Base-by-base conservation (phyloP, 2,113 vertebrate genomes). In the Ifrita kowaldi region DNA sequence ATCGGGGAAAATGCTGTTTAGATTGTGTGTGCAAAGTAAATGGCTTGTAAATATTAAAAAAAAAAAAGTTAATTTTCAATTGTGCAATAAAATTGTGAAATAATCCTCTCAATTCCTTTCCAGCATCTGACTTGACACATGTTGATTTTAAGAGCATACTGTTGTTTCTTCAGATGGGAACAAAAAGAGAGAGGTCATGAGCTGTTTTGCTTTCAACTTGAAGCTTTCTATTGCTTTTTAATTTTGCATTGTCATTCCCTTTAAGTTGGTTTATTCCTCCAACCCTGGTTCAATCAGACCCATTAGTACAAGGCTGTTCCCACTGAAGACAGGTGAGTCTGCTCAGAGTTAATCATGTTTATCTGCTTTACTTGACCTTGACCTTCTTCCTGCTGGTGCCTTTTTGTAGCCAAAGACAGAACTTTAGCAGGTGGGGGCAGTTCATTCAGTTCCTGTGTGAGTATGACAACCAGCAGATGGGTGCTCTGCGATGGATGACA, bases 51-150 rank as follows among this genome's bases (percentile, higher is more conserved):
- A 95, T 96, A 97, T 30, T 75, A 0, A 21, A 20, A 35, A 62
- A 41, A 35, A 68, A 67, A 65, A 52, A 28, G 13, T 93, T 84
- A 59, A 55, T 95, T 97, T 95, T 92, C 81, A 93, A 42, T 87
- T 96, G 91, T 97, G 95, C 96, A 97, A 95, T 97, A 96, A 97
- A 97, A 95, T 74, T 87, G 92, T 96, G 87, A 95, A 94, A 92
- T 95, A 97, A 94, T 91, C 81, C 78, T 94, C 89, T 70, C 67
- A 27, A 24, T 91, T 95, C 49, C 30, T 89, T 93, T 93, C 53
- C 28, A 33, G 14, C 16, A 5, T 83, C 37, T 88, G 47, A 42
- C 49, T 87, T 78, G 23, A 63, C 57, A 57, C 16, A 0, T 60
- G 57, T 52, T 83, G 53, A 32, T 77, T 87, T 92, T 52, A 62